phyloP scores from a whole-genome alignment of 2,888 invertebrate species.

The Cephalotes varians region DNA sequence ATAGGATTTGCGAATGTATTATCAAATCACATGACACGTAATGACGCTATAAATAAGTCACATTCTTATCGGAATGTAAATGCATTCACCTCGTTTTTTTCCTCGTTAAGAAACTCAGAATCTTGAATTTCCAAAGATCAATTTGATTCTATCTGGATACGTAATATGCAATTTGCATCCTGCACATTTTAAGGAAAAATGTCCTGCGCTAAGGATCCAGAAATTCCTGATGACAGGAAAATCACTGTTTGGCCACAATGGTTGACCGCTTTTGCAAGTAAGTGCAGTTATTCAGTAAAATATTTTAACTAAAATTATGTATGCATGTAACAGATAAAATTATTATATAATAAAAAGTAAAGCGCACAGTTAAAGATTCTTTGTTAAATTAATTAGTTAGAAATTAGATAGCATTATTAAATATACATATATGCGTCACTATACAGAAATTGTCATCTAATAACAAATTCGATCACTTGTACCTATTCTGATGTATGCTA shows the following conservation, averaged over 20 bases:
- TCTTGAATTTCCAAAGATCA: conserved; percentile 19
- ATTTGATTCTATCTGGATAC: conserved; percentile 37
- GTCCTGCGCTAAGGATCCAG: conserved; percentile 55
- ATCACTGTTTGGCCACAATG: conserved; percentile 76
- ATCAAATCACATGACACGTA: conserved; percentile 55
- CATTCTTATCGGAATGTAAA: conserved; percentile 72
- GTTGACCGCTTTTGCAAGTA: conserved; percentile 77
- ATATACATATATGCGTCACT: neutral
- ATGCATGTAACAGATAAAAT: neutral
- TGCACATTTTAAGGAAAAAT: conserved; percentile 43
- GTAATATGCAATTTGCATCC: conserved; percentile 46
- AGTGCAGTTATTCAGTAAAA: conserved; percentile 32
- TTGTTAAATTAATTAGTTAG: neutral
- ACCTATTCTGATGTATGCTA: neutral
- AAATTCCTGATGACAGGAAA: conserved; percentile 31
- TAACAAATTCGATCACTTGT: neutral
- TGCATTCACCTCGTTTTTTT: conserved; percentile 56
- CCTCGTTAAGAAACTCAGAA: conserved; percentile 33
- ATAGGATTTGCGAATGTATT: conserved; percentile 22
- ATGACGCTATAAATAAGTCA: conserved; percentile 68
- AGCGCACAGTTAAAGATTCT: neutral
- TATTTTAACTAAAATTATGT: neutral
- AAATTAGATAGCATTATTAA: neutral
- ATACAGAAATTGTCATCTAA: neutral
- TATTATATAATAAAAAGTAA: neutral